A percentile compares a stretch with the other conserved stretches of the same genome.
These are phyloP conservation scores for Drosophila quadrilineata DNA, from an alignment of 1,140 invertebrate genomes.

Conservation along the genomic window DNA sequence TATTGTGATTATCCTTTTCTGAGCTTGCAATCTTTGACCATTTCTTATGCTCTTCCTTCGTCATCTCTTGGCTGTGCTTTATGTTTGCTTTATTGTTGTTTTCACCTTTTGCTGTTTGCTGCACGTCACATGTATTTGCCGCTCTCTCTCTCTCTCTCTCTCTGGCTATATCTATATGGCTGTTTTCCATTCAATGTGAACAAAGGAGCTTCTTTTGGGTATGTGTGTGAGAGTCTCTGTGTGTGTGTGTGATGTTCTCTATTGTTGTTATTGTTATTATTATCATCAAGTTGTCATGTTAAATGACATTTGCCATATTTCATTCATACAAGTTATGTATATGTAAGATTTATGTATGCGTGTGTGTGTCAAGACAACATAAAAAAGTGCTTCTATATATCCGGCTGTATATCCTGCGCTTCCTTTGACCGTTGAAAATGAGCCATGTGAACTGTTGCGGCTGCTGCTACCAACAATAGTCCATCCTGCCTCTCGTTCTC, in stretches of 20 bases:
- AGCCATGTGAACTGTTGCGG: slow-evolving; percentile 75
- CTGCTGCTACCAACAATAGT: slow-evolving; percentile 37
- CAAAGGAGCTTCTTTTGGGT: slow-evolving; percentile 43
- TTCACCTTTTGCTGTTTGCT: slow-evolving; percentile 35
- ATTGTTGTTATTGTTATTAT: slow-evolving; percentile 63
- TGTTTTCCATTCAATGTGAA: neutral
- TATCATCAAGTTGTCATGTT: slow-evolving; percentile 80
- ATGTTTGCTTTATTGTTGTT: slow-evolving; percentile 19
- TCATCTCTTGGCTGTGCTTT: slow-evolving; percentile 18
- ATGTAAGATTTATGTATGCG: slow-evolving; percentile 27
- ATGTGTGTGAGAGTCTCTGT: too few relatives aligned
- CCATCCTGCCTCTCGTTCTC: neutral
- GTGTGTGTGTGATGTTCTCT: slow-evolving; percentile 26
- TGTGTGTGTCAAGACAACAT: slow-evolving; percentile 12
- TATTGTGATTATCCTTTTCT: slow-evolving; percentile 9
- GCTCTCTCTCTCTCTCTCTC: neutral
- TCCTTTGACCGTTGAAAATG: slow-evolving; percentile 74
- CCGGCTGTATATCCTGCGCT: slow-evolving; percentile 38
- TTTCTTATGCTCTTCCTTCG: neutral
- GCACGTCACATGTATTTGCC: slow-evolving; percentile 1
- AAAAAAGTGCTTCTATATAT: slow-evolving; percentile 42
- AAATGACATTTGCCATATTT: slow-evolving; percentile 81
- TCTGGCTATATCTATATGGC: too few relatives aligned
- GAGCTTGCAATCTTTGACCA: slow-evolving; percentile 15
- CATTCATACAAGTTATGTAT: slow-evolving; percentile 58